Evolutionary conservation across 1,140 invertebrate species (phyloP), one percentile per base, ranked within the genome.

Genomic region (Tenebrio molitor): DNA sequence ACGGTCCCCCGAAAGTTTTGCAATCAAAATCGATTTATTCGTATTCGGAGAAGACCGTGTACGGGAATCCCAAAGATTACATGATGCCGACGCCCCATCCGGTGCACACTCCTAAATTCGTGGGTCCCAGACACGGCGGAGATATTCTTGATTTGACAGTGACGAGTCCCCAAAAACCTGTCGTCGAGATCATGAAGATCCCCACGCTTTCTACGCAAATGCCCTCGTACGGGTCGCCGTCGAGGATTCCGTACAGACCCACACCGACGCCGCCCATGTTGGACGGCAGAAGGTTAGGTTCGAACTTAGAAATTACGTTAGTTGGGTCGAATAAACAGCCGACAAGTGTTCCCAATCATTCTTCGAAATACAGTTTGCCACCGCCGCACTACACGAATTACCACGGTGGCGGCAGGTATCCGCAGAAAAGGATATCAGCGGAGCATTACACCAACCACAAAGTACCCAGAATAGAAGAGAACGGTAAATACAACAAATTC

Each of bases 51-150:
- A 89, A 86, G 71, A 90, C 85, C 0, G 88, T 91, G 3, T 91
- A 92, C 74, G 90, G 90, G 0, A 90, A 91, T 82, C 90, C 90
- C 0, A 91, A 91, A 76, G 90, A 91, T 87, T 84, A 89, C 71
- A 82, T 85, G 74, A 82, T 85, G 1, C 85, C 87, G 0, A 83
- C 68, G 3, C 66, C 70, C 39, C 39, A 67, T 17, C 21, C 68
- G 1, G 17, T 73, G 16, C 68, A 80, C 63, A 58, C 77, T 6
- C 73, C 85, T 81, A 23, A 85, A 85, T 76, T 79, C 84, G 0
- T 76, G 82, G 2, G 81, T 80, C 82, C 84, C 0, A 75, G 83
- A 1, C 84, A 82, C 36, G 74, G 80, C 0, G 83, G 82, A 0
- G 86, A 87, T 39, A 82, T 87, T 0, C 72, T 88, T 23, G 87